These are phyloP conservation scores for Falcunculus frontatus DNA, from an alignment of 2,113 vertebrate genomes.

Conservation along the genomic window DNA sequence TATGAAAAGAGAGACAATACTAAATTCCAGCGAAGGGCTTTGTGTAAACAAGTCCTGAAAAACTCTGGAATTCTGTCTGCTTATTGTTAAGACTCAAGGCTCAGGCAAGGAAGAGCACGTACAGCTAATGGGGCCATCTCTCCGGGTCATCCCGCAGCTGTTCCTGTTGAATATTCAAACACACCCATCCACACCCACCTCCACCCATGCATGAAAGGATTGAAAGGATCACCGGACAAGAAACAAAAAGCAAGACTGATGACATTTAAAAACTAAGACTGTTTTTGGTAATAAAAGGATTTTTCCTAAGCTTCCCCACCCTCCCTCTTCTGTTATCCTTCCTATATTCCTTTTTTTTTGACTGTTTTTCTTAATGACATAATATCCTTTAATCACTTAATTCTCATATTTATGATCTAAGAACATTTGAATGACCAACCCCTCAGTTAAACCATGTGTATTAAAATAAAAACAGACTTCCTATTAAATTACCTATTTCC, in stretches of 20 bases:
- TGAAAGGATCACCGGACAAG: slow-evolving; percentile 24
- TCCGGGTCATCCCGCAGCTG: slow-evolving; percentile 61
- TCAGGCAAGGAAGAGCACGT: slow-evolving; percentile 40
- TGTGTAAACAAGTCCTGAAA: slow-evolving; percentile 29
- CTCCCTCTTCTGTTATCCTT: not conserved
- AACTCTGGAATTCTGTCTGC: slow-evolving; percentile 42
- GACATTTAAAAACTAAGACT: slow-evolving; percentile 1
- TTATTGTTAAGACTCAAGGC: slow-evolving; percentile 35
- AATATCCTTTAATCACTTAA: slow-evolving; percentile 16
- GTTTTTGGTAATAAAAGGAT: not conserved
- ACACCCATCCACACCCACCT: slow-evolving; percentile 51
- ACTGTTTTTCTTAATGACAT: slow-evolving; percentile 27
- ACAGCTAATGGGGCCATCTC: slow-evolving; percentile 54
- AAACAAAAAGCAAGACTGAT: slow-evolving; percentile 29
- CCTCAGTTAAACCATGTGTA: not conserved
- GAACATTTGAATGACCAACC: not conserved
- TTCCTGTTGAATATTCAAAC: slow-evolving; percentile 61
- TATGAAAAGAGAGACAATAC: not conserved
- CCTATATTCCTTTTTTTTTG: not conserved
- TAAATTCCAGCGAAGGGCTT: not conserved
- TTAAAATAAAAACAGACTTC: not conserved
- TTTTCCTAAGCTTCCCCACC: not conserved
- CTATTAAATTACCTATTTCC: not conserved
- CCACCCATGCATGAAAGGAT: slow-evolving; percentile 23
- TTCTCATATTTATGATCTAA: not conserved